Evolutionary conservation across 2,888 invertebrate genomes (phyloP).

Genomic region (Drosophila fulvimacula): DNA sequence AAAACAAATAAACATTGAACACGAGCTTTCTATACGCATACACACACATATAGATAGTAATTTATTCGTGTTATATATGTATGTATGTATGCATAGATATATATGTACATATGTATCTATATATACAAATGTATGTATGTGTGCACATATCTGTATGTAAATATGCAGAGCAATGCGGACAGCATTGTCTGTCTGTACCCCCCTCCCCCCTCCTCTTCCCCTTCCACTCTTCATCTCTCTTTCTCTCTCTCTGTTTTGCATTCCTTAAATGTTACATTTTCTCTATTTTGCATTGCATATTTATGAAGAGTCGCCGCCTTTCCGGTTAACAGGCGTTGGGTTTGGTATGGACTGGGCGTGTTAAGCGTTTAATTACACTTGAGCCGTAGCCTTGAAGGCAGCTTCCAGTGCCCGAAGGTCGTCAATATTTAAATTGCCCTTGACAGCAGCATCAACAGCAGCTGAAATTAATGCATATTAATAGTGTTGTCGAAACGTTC

Average conservation of each 20-base stretch:
- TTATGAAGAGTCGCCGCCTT: conserved; percentile 5
- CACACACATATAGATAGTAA: conserved; percentile 3
- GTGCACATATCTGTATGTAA: background rate
- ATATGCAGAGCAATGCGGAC: conserved; percentile 4
- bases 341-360: background rate
- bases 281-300: conserved; percentile 13
- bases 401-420: conserved; percentile 30
- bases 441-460: conserved; percentile 6
- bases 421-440: conserved; percentile 17
- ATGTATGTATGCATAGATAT: background rate
- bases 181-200: background rate
- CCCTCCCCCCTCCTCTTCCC: too few species aligned
- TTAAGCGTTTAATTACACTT: conserved; percentile 36
- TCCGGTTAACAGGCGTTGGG: conserved; percentile 1
- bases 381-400: conserved; percentile 17
- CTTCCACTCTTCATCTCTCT: too few species aligned
- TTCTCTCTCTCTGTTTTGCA: background rate
- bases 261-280: conserved; percentile 18
- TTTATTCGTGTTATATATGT: background rate
- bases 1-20: conserved; percentile 28
- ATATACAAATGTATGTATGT: too few species aligned
- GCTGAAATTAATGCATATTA: conserved; percentile 15
- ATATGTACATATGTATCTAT: background rate
- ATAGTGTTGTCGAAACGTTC: conserved; percentile 9
- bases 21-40: background rate